Evolutionary conservation across 2,797 vertebrate species (phyloP).

Genomic region (Platyrinchus mystaceus): DNA sequence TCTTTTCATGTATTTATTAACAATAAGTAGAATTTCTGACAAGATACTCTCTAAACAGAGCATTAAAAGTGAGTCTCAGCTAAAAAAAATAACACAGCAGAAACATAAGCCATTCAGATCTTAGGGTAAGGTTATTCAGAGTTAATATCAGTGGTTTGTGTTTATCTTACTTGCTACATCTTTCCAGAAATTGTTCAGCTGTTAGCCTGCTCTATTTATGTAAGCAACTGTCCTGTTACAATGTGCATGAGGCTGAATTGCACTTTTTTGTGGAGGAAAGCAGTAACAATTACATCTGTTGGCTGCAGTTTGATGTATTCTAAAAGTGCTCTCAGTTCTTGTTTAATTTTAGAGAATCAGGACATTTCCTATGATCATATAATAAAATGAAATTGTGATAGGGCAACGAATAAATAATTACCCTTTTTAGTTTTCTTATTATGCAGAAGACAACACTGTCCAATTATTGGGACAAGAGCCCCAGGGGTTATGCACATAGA

Average conservation of each 20-base stretch:
- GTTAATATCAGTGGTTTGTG: background rate
- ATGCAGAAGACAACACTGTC: background rate
- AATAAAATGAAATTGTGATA: background rate
- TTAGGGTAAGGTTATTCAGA: background rate
- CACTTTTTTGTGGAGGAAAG: background rate
- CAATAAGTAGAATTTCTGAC: constrained; percentile 29
- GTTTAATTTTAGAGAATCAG: background rate
- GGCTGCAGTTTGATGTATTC: background rate
- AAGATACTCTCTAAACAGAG: background rate
- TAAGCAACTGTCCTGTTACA: background rate
- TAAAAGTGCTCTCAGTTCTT: background rate
- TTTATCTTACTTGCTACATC: background rate
- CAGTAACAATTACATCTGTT: background rate
- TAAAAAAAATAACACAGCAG: background rate
- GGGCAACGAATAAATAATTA: background rate
- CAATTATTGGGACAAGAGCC: background rate
- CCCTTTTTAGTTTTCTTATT: background rate
- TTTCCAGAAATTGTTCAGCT: constrained; percentile 3
- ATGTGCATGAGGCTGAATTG: background rate
- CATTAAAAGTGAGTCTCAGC: background rate
- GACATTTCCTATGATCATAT: background rate
- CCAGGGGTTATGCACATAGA: background rate
- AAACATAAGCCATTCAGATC: background rate
- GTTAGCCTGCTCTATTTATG: background rate
- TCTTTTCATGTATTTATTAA: constrained; percentile 27